Conservation (phyloP, 2,797 vertebrate species). For the Clamator glandarius region DNA sequence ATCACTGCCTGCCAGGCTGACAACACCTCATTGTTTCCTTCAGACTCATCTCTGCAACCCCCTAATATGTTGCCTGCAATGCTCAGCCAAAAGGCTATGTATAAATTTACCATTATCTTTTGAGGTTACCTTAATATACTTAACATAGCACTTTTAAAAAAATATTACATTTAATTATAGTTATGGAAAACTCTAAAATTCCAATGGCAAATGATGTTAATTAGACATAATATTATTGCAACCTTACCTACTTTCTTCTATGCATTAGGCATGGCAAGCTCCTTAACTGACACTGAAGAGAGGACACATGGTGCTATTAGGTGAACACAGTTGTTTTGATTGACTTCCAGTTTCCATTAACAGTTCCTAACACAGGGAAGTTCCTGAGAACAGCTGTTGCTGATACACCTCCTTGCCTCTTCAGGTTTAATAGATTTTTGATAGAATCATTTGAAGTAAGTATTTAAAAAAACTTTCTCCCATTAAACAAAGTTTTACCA, state of each 20-base stretch:
- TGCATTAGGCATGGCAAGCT: background rate
- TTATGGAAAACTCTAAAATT: background rate
- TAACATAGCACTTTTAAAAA: fast-evolving
- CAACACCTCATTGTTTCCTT: background rate
- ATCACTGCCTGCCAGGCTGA: background rate
- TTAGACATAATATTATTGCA: background rate
- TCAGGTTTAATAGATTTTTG: background rate
- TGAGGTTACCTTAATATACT: background rate
- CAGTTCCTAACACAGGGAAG: background rate
- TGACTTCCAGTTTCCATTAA: constrained; percentile 38
- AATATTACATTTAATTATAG: background rate
- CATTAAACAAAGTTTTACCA: background rate
- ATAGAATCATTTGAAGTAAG: background rate
- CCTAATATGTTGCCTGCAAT: background rate
- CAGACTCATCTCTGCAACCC: background rate
- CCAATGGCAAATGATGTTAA: background rate
- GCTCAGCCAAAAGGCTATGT: background rate
- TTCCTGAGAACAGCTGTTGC: constrained; percentile 18
- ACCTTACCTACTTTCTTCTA: background rate
- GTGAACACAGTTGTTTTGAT: background rate
- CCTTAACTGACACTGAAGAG: background rate
- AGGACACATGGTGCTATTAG: background rate
- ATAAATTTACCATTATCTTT: background rate
- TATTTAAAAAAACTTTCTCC: background rate
- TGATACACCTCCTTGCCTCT: background rate